A percentile compares a stretch with the other conserved stretches of the same genome.
phyloP scores from a whole-genome alignment of 2,797 vertebrate species.

The Spinibarbus caldwelli region DNA sequence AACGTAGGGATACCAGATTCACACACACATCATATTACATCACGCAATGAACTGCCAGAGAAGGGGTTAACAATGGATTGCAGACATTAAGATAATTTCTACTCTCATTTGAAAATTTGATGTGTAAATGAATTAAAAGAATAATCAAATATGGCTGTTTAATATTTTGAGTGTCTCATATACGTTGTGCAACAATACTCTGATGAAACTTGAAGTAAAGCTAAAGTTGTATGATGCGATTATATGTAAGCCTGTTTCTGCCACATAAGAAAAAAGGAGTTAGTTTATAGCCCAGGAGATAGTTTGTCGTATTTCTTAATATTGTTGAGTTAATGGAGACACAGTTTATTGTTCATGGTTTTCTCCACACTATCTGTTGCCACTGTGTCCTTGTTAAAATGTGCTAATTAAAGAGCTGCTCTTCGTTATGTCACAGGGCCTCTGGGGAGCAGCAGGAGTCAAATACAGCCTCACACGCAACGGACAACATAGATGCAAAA shows the following conservation, averaged over 20 bases:
- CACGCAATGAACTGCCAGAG: neutral
- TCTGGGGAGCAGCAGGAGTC: conserved; percentile 15
- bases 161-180: no score
- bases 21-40: neutral
- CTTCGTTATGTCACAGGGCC: conserved; percentile 28
- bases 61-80: no score
- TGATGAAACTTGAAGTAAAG: neutral
- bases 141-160: no score
- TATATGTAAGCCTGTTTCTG: neutral
- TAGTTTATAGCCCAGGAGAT: neutral
- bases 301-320: neutral
- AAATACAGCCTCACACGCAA: conserved; percentile 50
- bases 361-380: conserved; percentile 18
- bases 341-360: neutral
- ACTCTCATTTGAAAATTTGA: no score
- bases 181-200: neutral
- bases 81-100: no score
- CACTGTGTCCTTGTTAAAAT: conserved; percentile 47
- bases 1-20: neutral
- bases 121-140: no score
- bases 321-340: conserved; percentile 8
- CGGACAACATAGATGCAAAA: neutral
- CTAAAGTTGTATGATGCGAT: neutral
- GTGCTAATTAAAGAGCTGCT: conserved; percentile 50
- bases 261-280: neutral